Conservation (phyloP, 2,113 vertebrate genomes). For the Bungarus multicinctus region DNA sequence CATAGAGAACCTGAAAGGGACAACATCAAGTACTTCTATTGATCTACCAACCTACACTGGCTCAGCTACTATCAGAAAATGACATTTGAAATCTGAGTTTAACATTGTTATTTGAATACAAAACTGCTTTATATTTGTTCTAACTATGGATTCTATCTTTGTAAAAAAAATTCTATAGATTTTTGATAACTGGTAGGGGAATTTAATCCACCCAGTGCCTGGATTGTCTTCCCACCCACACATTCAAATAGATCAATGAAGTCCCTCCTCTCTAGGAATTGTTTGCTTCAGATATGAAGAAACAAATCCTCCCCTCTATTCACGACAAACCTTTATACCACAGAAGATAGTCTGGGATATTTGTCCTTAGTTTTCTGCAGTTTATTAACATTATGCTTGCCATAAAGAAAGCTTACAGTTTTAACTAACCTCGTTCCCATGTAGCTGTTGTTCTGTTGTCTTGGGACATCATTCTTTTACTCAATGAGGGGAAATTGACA, state of each 20-base stretch:
- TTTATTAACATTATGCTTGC: background rate
- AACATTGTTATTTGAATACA: background rate
- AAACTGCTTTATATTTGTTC: background rate
- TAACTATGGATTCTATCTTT: background rate
- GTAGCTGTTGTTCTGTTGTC: conserved; percentile 72
- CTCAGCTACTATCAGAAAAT: background rate
- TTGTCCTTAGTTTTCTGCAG: background rate
- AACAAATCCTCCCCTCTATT: background rate
- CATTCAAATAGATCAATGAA: background rate
- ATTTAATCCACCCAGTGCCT: background rate
- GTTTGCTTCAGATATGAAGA: background rate
- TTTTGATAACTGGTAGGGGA: background rate
- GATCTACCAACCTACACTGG: background rate
- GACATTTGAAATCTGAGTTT: background rate
- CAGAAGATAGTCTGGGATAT: background rate
- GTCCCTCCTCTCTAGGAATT: background rate
- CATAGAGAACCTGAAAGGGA: background rate
- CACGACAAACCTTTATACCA: background rate
- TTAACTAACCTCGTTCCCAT: conserved; percentile 84
- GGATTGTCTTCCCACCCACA: background rate
- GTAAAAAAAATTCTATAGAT: background rate
- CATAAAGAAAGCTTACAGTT: background rate
- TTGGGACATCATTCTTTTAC: conserved; percentile 74
- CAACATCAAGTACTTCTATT: background rate
- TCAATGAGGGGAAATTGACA: conserved; percentile 68